Evolutionary conservation across 2,113 vertebrate species (phyloP).

Genomic region (Mus spicilegus): DNA sequence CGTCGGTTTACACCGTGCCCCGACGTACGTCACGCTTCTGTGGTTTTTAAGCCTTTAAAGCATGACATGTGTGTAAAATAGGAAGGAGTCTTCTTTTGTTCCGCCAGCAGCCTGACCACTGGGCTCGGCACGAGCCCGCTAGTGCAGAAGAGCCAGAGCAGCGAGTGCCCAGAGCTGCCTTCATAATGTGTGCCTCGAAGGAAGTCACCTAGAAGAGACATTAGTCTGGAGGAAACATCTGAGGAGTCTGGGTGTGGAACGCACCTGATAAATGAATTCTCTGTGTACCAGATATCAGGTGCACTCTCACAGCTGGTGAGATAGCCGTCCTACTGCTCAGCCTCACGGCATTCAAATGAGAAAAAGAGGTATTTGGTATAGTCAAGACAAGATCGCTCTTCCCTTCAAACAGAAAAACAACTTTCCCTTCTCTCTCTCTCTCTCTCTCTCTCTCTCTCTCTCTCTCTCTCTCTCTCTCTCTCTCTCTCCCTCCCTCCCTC

Average conservation of each 20-base stretch:
- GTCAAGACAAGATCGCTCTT: constrained; percentile 65
- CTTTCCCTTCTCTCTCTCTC: background rate
- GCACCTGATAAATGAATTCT: constrained; percentile 74
- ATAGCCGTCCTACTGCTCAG: constrained; percentile 55
- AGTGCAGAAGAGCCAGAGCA: constrained; percentile 34
- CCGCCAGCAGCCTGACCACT: constrained; percentile 18
- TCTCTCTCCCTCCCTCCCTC: too few relatives aligned
- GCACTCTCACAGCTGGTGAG: constrained; percentile 79
- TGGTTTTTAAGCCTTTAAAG: constrained; percentile 70
- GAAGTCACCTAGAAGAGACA: constrained; percentile 59
- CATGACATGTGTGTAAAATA: constrained; percentile 51
- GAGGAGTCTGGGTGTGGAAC: constrained; percentile 66
- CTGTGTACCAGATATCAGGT: constrained; percentile 78
- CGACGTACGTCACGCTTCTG: background rate
- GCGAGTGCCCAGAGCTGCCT: background rate
- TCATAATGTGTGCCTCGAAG: constrained; percentile 45
- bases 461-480: too few relatives aligned
- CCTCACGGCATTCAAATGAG: constrained; percentile 75
- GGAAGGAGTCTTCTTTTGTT: constrained; percentile 50
- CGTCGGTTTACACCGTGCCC: too few relatives aligned
- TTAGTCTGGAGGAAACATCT: constrained; percentile 75
- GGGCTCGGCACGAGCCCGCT: background rate
- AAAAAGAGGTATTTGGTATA: constrained; percentile 78
- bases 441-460: too few relatives aligned
- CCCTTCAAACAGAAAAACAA: background rate